A percentile compares a stretch with the other conserved stretches of the same genome.
Conservation (phyloP, 1,140 invertebrate species). For the Prorops nasuta region DNA sequence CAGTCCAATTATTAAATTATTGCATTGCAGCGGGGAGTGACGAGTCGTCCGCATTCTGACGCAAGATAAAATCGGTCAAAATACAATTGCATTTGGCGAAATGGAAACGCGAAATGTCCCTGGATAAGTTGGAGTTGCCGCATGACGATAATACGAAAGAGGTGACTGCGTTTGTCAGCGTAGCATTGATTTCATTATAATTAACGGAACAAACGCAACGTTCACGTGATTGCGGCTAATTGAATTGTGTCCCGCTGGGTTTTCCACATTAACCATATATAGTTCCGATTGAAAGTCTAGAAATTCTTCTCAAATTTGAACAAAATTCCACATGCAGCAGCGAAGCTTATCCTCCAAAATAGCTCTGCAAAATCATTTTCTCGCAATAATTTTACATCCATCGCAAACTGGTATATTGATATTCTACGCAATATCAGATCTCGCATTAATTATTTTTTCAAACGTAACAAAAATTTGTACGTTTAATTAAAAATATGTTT, state of each 20-base stretch:
- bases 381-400: no score
- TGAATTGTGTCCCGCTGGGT: constrained; percentile 22
- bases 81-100: constrained; percentile 1
- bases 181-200: constrained; percentile 19
- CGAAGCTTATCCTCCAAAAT: no score
- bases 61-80: not conserved
- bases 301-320: not conserved
- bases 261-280: not conserved
- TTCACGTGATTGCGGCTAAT: constrained; percentile 25
- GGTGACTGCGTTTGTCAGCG: constrained; percentile 4
- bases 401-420: no score
- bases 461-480: no score
- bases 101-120: not conserved
- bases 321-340: no score
- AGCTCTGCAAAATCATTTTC: no score
- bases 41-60: not conserved
- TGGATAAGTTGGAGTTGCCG: not conserved
- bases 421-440: no score
- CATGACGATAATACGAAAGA: constrained; percentile 3
- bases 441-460: no score
- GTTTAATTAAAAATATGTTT: no score
- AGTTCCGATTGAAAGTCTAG: not conserved
- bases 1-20: constrained; percentile 18
- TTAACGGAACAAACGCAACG: constrained; percentile 18
- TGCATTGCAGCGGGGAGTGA: not conserved